Evolutionary conservation across 2,888 invertebrate species (phyloP).

Genomic region (Lissocephala sabroskyi): DNA sequence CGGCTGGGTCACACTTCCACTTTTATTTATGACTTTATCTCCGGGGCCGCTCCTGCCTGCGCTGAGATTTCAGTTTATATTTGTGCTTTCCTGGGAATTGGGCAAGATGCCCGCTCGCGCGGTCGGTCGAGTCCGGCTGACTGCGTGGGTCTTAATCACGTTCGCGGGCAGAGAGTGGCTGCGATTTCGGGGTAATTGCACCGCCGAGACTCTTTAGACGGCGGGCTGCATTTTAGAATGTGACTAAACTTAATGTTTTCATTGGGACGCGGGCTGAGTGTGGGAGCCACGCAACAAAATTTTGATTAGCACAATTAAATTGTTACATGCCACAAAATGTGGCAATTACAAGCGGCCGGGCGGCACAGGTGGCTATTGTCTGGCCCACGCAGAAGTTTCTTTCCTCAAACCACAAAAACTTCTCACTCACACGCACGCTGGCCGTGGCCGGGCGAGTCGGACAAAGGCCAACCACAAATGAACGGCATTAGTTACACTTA

Average conservation of each 20-base stretch:
- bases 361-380: neutral
- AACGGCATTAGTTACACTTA: constrained; percentile 56
- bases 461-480: constrained; percentile 46
- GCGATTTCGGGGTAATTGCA: constrained; percentile 52
- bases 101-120: constrained; percentile 37
- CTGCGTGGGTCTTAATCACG: constrained; percentile 57
- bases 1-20: constrained; percentile 47
- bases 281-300: constrained; percentile 22
- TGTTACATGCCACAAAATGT: constrained; percentile 57
- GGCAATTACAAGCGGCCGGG: constrained; percentile 37
- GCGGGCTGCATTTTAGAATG: constrained; percentile 31
- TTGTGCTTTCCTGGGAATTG: constrained; percentile 55
- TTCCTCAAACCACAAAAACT: constrained; percentile 18
- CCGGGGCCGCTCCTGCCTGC: constrained; percentile 42
- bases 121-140: constrained; percentile 28
- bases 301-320: constrained; percentile 61
- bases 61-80: constrained; percentile 49
- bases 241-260: constrained; percentile 52
- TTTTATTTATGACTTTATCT: constrained; percentile 66
- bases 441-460: neutral
- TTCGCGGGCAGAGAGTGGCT: too few species aligned
- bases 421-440: neutral
- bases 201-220: constrained; percentile 47
- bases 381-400: constrained; percentile 47
- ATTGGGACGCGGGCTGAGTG: neutral